A percentile compares a stretch with the other conserved stretches of the same genome.
Evolutionary conservation across 2,113 vertebrate genomes (phyloP).

Genomic region (Ammospiza nelsoni): DNA sequence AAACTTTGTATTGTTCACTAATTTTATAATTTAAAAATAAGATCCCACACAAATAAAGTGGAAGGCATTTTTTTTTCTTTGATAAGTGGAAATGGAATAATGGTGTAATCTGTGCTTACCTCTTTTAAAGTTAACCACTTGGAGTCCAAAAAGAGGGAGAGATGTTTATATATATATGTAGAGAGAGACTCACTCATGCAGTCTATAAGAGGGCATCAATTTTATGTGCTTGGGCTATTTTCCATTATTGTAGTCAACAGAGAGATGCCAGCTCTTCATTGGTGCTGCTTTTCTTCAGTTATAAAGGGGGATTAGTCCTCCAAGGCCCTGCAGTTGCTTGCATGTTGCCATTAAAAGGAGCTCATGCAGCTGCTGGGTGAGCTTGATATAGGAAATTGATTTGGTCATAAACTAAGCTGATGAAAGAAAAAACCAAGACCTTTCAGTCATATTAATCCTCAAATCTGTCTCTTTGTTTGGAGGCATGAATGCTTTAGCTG

Average conservation of each 20-base stretch:
- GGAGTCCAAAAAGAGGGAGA: neutral
- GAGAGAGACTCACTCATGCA: neutral
- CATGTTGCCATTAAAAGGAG: neutral
- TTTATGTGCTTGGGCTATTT: neutral
- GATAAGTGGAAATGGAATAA: neutral
- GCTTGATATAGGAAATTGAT: neutral
- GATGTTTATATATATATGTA: accelerated
- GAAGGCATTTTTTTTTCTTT: neutral
- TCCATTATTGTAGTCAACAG: accelerated
- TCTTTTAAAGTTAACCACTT: neutral
- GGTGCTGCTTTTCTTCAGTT: neutral
- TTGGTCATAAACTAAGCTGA: neutral
- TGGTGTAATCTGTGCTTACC: neutral
- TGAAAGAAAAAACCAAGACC: neutral
- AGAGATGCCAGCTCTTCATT: neutral
- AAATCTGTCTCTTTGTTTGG: neutral
- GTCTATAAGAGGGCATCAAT: neutral
- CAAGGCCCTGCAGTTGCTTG: neutral
- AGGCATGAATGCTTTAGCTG: neutral
- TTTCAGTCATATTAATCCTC: neutral
- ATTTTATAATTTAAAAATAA: neutral
- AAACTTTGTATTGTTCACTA: neutral
- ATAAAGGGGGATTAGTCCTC: neutral
- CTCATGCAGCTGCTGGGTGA: neutral
- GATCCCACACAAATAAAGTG: neutral